Evolutionary conservation across 2,888 invertebrate genomes (phyloP).

Genomic region (Rhaphigaster nebulosa): DNA sequence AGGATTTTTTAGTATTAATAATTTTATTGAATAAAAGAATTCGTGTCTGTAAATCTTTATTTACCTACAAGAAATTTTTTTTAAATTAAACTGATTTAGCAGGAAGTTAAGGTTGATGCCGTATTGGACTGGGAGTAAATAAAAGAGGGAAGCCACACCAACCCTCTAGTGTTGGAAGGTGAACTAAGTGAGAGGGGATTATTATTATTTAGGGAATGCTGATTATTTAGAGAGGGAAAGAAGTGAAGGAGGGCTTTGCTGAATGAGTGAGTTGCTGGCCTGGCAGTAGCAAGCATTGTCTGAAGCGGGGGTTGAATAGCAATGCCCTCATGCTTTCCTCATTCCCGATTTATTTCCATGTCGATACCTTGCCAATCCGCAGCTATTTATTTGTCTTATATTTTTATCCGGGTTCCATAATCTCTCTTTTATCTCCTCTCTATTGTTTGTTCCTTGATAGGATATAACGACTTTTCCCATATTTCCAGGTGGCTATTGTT

Average conservation of each 20-base stretch:
- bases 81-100: neutral
- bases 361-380: neutral
- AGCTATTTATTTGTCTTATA: neutral
- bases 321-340: neutral
- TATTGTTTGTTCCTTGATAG: constrained; percentile 1
- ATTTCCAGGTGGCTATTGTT: neutral
- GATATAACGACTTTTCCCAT: neutral
- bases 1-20: too few relatives aligned
- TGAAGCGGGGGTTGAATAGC: neutral
- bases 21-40: too few relatives aligned
- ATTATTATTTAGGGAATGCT: too few relatives aligned
- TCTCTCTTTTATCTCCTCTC: neutral
- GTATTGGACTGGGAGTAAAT: neutral
- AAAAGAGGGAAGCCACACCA: neutral
- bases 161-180: neutral
- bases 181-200: neutral
- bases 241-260: neutral
- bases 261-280: neutral
- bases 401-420: neutral
- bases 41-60: too few relatives aligned
- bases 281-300: neutral
- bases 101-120: neutral
- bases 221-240: neutral
- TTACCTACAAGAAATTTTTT: too few relatives aligned
- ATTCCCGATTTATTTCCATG: constrained; percentile 32